Evolutionary conservation across 2,113 vertebrate species (phyloP).

Genomic region (Ictalurus furcatus): DNA sequence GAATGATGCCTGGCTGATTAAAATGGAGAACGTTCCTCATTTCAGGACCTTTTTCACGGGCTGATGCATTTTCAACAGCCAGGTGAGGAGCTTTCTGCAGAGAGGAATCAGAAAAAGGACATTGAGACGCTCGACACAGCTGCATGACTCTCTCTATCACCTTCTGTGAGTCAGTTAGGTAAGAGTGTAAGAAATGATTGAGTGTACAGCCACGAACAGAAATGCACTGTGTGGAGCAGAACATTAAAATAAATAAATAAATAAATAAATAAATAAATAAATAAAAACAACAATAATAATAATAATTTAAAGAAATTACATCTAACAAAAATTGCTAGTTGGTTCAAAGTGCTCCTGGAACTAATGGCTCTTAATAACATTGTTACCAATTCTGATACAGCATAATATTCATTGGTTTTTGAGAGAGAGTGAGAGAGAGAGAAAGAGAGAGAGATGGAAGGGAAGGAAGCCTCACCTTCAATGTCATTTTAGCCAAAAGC

Average conservation of each 20-base stretch:
- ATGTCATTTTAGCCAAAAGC: constrained; percentile 95
- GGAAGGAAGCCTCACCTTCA: constrained; percentile 78
- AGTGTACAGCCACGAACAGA: not conserved
- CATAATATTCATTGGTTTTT: not conserved
- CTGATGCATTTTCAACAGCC: constrained; percentile 52
- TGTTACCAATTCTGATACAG: not conserved
- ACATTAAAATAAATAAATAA: too few species aligned
- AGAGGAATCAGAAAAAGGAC: constrained; percentile 17
- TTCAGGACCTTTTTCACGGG: constrained; percentile 61
- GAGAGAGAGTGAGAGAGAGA: not conserved
- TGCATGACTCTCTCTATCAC: not conserved
- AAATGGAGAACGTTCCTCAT: constrained; percentile 58
- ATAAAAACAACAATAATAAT: not conserved
- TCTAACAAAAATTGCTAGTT: not conserved
- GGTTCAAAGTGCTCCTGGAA: not conserved
- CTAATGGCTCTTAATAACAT: not conserved
- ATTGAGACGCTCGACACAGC: not conserved
- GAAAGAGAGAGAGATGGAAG: not conserved
- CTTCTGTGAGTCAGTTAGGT: not conserved
- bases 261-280: too few species aligned
- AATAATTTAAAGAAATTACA: not conserved
- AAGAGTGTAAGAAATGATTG: not conserved
- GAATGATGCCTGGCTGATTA: constrained; percentile 30
- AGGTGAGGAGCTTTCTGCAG: constrained; percentile 40
- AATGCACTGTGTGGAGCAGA: not conserved